A percentile compares a stretch with the other conserved stretches of the same genome.
Evolutionary conservation across 2,797 vertebrate species (phyloP).

Genomic region (Sebastes oblongus): DNA sequence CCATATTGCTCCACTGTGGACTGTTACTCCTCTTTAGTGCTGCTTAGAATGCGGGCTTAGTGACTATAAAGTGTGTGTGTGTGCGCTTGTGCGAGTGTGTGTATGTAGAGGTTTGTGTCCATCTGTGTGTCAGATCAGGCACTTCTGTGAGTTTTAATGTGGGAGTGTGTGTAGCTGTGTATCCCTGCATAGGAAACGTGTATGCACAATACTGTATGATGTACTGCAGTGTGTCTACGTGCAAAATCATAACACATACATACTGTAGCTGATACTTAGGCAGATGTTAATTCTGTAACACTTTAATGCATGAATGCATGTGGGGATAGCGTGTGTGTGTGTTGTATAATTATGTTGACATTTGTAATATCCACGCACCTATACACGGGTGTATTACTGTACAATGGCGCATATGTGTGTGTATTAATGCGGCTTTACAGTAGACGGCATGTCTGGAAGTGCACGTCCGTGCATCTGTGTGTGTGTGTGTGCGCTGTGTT

Average conservation of each 20-base stretch:
- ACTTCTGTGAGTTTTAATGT: neutral
- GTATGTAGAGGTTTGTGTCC: slow-evolving; percentile 14
- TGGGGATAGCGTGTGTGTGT: slow-evolving; percentile 18
- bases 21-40: slow-evolving; percentile 78
- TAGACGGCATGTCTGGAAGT: slow-evolving; percentile 19
- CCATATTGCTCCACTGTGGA: slow-evolving; percentile 77
- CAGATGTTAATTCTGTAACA: slow-evolving; percentile 45
- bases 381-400: slow-evolving; percentile 32
- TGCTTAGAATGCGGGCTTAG: slow-evolving; percentile 72
- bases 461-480: slow-evolving; percentile 18
- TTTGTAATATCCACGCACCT: slow-evolving; percentile 38
- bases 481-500: slow-evolving; percentile 38
- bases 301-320: slow-evolving; percentile 36
- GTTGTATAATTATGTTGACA: slow-evolving; percentile 52
- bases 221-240: neutral
- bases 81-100: slow-evolving; percentile 17
- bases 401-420: slow-evolving; percentile 32
- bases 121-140: slow-evolving; percentile 8
- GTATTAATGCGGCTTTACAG: slow-evolving; percentile 45
- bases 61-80: slow-evolving; percentile 56
- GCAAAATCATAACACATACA: slow-evolving; percentile 14
- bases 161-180: neutral
- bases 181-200: neutral
- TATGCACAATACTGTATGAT: neutral
- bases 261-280: slow-evolving; percentile 19